These are phyloP conservation scores for Eublepharis macularius DNA, from an alignment of 2,113 vertebrate genomes.

Conservation along the genomic window DNA sequence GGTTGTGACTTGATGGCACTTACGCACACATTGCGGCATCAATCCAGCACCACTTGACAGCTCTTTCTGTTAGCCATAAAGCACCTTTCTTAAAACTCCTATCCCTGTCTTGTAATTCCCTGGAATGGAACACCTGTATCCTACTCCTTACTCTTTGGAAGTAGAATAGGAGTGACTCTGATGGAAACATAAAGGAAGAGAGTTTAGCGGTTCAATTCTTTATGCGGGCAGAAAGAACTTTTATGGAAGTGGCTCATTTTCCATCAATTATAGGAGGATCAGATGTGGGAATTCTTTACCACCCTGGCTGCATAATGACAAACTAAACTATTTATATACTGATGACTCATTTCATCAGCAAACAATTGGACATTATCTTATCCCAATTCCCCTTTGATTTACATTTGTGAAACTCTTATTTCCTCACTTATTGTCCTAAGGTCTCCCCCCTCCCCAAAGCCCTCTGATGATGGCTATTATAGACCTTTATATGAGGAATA, in stretches of 20 bases:
- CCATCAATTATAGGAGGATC: background rate
- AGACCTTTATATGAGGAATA: constrained; percentile 30
- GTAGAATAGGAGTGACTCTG: background rate
- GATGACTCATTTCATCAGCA: background rate
- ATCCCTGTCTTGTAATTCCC: background rate
- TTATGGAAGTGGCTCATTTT: background rate
- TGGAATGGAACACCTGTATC: background rate
- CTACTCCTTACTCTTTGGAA: background rate
- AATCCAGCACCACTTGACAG: background rate
- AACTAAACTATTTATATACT: background rate
- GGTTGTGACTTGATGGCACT: too few species aligned
- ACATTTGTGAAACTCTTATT: constrained; percentile 22
- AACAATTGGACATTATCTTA: constrained; percentile 9
- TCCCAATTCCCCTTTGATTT: constrained; percentile 5
- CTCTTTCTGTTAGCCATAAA: background rate
- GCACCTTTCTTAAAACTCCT: background rate
- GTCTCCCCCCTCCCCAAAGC: too few species aligned
- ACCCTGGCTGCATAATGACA: background rate
- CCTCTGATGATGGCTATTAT: constrained; percentile 52
- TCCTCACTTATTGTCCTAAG: constrained; percentile 37
- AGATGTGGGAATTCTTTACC: background rate
- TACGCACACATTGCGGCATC: too few species aligned
- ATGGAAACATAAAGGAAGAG: background rate
- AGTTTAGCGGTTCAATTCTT: background rate
- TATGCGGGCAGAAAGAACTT: background rate